Base-by-base conservation (phyloP, 2,113 vertebrate species). In the Zootoca vivipara region DNA sequence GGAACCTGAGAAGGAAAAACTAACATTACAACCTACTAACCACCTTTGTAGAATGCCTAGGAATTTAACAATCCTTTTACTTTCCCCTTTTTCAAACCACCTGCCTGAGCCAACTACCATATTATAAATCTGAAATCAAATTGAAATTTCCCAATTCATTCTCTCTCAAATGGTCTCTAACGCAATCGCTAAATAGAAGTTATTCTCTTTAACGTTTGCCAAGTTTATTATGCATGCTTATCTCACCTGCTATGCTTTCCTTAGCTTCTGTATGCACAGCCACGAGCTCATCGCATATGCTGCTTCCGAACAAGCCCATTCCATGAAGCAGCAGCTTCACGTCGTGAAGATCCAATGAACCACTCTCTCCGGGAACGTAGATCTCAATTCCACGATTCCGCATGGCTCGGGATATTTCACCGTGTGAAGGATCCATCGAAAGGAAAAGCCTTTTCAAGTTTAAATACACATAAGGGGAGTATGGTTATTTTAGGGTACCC, bases 361-460 rank as follows among this genome's bases (percentile, higher is more conserved):
- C 97, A 0, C 93, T 95, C 86, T 99, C 98, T 72, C 98, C 99
- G 8, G 98, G 97, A 94, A 99, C 93, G 91, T 98, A 99, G 67
- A 99, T 93, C 95, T 99, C 99, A 90, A 99, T 97, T 28, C 99
- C 99, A 90, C 99, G 97, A 95, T 99, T 99, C 91, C 99, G 96
- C 99, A 99, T 99, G 73, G 99, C 99, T 93, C 99, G 96, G 86
- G 99, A 99, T 95, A 99, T 98, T 95, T 99, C 99, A 28, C 99
- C 98, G 15, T 99, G 98, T 2, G 93, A 82, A n/a, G 98, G 98
- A 96, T 99, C 98, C 99, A 99, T 98, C 77, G 98, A 98, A 89
- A 99, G 97, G 92, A 99, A 99, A 90, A 99, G 96, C 89, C 99
- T 99, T 93, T 52, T 82, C 58, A 78, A 83, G 42, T 81, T 83